phyloP scores from a whole-genome alignment of 2,888 invertebrate genomes.

The Calliscelio sp. region DNA sequence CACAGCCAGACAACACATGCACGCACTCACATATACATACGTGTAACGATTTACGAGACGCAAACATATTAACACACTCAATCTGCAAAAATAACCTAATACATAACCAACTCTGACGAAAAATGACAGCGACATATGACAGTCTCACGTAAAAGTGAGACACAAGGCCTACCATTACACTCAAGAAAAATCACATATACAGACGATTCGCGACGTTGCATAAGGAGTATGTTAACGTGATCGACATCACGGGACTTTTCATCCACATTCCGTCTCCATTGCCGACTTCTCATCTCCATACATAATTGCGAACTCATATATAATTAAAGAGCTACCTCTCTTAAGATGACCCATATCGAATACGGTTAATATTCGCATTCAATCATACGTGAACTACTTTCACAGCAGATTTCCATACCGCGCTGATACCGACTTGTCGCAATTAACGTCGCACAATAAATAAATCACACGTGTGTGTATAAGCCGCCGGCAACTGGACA shows the following conservation, averaged over 20 bases:
- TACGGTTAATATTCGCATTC: constrained; percentile 54
- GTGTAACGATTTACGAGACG: too few species aligned
- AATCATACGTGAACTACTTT: constrained; percentile 65
- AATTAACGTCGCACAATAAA: constrained; percentile 54
- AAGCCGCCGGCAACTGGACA: constrained; percentile 37
- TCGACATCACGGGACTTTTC: constrained; percentile 30
- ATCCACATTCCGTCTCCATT: constrained; percentile 56
- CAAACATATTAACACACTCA: too few species aligned
- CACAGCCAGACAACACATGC: too few species aligned
- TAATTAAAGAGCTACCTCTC: constrained; percentile 55
- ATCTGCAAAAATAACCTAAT: too few species aligned
- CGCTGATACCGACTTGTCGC: constrained; percentile 55
- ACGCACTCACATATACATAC: too few species aligned
- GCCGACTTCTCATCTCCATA: constrained; percentile 62
- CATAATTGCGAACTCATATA: constrained; percentile 53
- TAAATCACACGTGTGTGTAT: constrained; percentile 46
- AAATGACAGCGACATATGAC: too few species aligned
- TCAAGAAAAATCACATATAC: too few species aligned
- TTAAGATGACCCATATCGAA: constrained; percentile 59
- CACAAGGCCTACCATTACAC: too few species aligned
- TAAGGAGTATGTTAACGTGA: too few species aligned
- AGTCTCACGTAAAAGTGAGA: too few species aligned
- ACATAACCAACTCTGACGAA: too few species aligned
- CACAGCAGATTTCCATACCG: constrained; percentile 58
- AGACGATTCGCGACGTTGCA: too few species aligned